Evolutionary conservation across 2,113 vertebrate species (phyloP), one percentile per base, ranked within the genome.

Genomic region (Otocyon megalotis): DNA sequence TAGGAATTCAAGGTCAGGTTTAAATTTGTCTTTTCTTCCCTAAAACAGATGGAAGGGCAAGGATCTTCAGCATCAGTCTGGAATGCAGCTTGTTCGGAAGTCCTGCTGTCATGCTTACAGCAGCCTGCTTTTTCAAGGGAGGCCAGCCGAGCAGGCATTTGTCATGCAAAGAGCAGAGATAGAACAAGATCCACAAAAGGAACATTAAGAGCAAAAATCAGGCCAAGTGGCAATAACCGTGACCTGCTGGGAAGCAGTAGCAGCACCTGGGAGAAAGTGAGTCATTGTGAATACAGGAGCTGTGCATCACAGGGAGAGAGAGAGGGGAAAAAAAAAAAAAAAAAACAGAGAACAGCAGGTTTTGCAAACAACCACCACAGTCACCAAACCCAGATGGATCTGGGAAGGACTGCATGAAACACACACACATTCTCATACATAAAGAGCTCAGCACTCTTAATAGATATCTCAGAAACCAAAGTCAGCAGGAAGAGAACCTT

Each of bases 1-100:
- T 85, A 77, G 60, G 71, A 94, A 93, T 94, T 96, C 80, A 97
- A 97, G 94, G 91, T 97, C 94, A 88, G 91, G 43, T 84, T 94
- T 81, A 94, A 96, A 94, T 93, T 10, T 90, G 48, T 32, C 92
- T 62, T 60, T 85, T 77, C 89, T 90, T 95, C 54, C 91, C 80
- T 37, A 60, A 48, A 84, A 93, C 94, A 94, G 77, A 96, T 9
- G 85, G 85, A 88, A 94, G 58, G 43, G 32, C 84, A 32, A 77
- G 93, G 91, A 22, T 94, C 81, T 81, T 71, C 69, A 16, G 88
- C 83, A 26, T 72, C 26, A 3, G 72, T 48, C 71, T 56, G 77
- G 79, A 93, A 88, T 2, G 50, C 32, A 67, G 62, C 62, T 28
- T 80, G 69, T 17, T 80, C 35, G 8, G 76, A 77, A 93, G 35